Evolutionary conservation across 2,797 vertebrate genomes (phyloP), one percentile per base, ranked within the genome.

Genomic region (Rhinogobio ventralis): DNA sequence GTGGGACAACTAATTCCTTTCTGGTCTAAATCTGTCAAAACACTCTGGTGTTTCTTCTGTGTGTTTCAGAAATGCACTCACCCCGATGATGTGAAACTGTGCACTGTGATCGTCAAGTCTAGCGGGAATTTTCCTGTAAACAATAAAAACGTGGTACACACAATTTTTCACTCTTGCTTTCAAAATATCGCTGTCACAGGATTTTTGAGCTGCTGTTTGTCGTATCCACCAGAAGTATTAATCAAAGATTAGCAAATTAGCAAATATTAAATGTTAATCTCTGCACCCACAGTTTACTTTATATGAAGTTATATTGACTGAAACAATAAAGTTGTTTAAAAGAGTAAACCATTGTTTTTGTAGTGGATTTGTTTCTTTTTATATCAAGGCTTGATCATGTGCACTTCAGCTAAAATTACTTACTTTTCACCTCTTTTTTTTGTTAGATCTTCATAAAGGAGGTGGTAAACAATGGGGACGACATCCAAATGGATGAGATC

Each of bases 31-130:
- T 86, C 79, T 81, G 57, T 79, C 49, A 57, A 64, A 68, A 57
- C 79, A 20, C 78, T 73, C 55, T 49, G 68, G 19, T 74, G 79
- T 60, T 42, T 85, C 78, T 89, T 49, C 85, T 88, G 87, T 93
- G 86, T 92, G 91, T 92, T 92, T 89, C 97, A 97, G 95, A 99
- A 97, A 95, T 99, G 97, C 93, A 97, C 97, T 93, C 97, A 99
- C 93, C 97, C 98, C 77, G 98, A 99, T 93, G 98, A 99, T 90
- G 96, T 98, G 94, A 97, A 96, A 94, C 94, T 99, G 92, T 99
- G 98, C 94, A 96, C 97, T 74, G 95, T 99, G 94, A 96, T 98
- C 93, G 96, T 97, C 92, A 99, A 98, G 94, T 97, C 97, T 93
- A 98, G 98, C 88, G 98, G 98, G 93, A 98, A 95, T 91, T 98